Evolutionary conservation across 2,888 invertebrate species (phyloP), one percentile per base, ranked within the genome.

Genomic region (Phanerotoma sp.): DNA sequence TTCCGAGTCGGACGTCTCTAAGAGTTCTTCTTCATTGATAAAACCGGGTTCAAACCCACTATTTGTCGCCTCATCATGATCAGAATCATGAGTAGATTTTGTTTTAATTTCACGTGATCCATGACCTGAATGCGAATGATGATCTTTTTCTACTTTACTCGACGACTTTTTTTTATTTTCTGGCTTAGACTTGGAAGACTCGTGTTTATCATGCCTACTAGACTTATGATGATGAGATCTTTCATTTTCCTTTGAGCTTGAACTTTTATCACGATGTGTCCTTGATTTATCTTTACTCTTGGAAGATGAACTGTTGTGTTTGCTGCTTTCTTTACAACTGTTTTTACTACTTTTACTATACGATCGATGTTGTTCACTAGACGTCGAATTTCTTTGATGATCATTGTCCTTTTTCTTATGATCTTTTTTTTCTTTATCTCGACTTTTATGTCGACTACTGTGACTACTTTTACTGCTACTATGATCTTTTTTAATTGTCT

Each of bases 1-100:
- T 70, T 87, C 85, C 21, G 82, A 81, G 64, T 84, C 84, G 50
- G 81, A 81, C 33, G 79, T 65, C 55, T 69, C 71, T 47, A 80
- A 77, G 65, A 78, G 67, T 25, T 77, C 64, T 30, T 78, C 76
- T 53, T 69, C 68, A n/a, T 60, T 51, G 20, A 61, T 64, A 47
- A 57, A 64, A 51, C 68, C 66, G 21, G 62, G 57, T 13, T 65
- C 65, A 4, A 60, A 58, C 37, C 56, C 60, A 56, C 64, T 66
- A n/a, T 61, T 62, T 45, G 70, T 7, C 25, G 7, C 66, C 38
- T 67, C 57, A 48, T 59, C 66, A 59, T 58, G 68, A 57, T 58
- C 65, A 11, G 62, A 63, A 30, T 64, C 62, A 32, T 64, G 72
- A 59, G 37, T 52, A 4, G 63, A 64, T 49, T 59, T 65, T 52